Conservation (phyloP, 2,888 invertebrate species). For the Nebria salina region DNA sequence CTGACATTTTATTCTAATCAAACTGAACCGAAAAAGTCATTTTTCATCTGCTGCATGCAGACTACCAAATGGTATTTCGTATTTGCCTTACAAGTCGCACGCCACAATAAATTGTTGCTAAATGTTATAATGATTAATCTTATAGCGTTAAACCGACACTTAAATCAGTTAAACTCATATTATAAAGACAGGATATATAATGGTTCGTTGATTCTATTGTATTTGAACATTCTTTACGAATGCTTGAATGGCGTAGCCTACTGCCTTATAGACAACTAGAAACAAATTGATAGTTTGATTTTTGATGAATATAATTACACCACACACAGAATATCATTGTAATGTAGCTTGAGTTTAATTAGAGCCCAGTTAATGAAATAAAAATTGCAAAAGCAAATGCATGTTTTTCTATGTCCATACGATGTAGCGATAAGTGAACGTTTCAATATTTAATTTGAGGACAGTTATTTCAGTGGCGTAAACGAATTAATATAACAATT, state of each 20-base stretch:
- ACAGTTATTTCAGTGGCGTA: background rate
- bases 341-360: too few relatives aligned
- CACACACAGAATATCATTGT: too few relatives aligned
- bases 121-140: background rate
- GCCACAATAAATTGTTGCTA: too few relatives aligned
- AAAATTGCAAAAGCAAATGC: background rate
- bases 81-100: too few relatives aligned
- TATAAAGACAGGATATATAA: background rate
- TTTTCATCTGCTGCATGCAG: background rate
- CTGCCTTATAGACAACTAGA: too few relatives aligned
- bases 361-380: background rate
- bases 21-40: background rate
- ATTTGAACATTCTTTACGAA: too few relatives aligned
- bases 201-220: background rate
- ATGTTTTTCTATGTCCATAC: background rate
- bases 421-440: background rate
- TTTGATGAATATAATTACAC: too few relatives aligned
- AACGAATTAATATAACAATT: conserved; percentile 44
- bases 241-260: too few relatives aligned
- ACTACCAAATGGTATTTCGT: background rate
- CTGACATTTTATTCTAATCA: background rate
- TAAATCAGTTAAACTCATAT: background rate
- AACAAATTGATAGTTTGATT: too few relatives aligned
- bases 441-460: background rate
- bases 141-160: background rate